phyloP scores from a whole-genome alignment of 2,888 invertebrate genomes.

The Polyommatus iphigenia region DNA sequence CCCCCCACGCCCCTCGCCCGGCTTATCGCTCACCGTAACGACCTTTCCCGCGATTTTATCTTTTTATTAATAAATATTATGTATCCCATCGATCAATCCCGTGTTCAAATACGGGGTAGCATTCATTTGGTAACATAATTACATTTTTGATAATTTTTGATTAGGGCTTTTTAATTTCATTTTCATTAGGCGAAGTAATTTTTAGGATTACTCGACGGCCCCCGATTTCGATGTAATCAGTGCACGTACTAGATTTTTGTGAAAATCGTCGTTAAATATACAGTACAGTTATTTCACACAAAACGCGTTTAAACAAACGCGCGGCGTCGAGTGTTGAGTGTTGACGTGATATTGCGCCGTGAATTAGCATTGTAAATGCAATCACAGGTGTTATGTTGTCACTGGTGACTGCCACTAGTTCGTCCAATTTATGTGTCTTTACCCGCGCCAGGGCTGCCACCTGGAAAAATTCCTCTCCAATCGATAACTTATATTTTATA shows the following conservation, averaged over 20 bases:
- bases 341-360: constrained; percentile 69
- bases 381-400: constrained; percentile 77
- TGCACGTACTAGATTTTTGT: background rate
- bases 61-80: constrained; percentile 63
- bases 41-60: constrained; percentile 60
- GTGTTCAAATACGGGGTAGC: constrained; percentile 18
- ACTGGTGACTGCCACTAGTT: constrained; percentile 67
- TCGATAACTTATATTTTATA: background rate
- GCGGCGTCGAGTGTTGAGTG: constrained; percentile 47
- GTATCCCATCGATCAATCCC: constrained; percentile 59
- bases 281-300: constrained; percentile 20
- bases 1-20: constrained; percentile 59
- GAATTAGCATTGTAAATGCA: constrained; percentile 81
- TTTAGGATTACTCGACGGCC: background rate
- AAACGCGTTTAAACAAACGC: constrained; percentile 20
- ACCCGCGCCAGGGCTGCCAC: constrained; percentile 50
- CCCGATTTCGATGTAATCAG: background rate
- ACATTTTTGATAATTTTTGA: background rate
- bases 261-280: background rate
- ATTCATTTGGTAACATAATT: background rate
- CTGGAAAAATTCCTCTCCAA: background rate
- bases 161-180: background rate
- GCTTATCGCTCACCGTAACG: constrained; percentile 70
- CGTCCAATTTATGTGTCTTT: constrained; percentile 75
- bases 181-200: background rate